Conservation (phyloP, 2,797 vertebrate species). For the Numenius phaeopus region DNA sequence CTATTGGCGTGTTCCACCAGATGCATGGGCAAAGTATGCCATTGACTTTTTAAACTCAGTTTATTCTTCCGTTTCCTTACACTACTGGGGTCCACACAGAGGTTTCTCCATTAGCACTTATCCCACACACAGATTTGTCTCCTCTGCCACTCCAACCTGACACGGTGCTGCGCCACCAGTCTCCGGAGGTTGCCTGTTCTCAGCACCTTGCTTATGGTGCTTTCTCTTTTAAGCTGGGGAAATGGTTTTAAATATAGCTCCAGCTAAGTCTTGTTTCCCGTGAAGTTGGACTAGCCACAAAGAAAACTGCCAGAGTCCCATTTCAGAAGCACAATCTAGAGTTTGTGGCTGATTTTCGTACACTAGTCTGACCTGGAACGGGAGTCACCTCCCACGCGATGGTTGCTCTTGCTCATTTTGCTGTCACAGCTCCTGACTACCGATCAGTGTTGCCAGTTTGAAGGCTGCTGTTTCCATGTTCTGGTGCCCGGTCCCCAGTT, state of each 20-base stretch:
- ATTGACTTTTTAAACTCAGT: not conserved
- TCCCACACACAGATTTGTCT: not conserved
- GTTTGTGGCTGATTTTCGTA: not conserved
- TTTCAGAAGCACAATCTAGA: not conserved
- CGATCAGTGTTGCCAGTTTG: fast-evolving
- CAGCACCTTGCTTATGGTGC: not conserved
- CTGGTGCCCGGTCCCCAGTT: not conserved
- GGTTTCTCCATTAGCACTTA: not conserved
- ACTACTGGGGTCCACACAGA: not conserved
- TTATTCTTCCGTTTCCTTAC: not conserved
- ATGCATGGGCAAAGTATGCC: not conserved
- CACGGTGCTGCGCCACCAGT: fast-evolving
- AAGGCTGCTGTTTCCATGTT: not conserved
- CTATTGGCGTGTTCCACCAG: fast-evolving
- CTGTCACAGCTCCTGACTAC: not conserved
- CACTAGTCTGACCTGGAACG: not conserved
- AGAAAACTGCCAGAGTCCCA: not conserved
- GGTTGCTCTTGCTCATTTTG: not conserved
- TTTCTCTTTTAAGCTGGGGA: not conserved
- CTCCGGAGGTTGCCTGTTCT: not conserved
- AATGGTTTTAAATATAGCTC: not conserved
- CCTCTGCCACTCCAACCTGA: not conserved
- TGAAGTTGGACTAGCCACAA: not conserved
- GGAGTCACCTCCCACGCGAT: not conserved
- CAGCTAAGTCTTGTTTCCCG: not conserved